A percentile compares a stretch with the other conserved stretches of the same genome.
Evolutionary conservation across 2,797 vertebrate genomes (phyloP).

Genomic region (Sebastes minor): DNA sequence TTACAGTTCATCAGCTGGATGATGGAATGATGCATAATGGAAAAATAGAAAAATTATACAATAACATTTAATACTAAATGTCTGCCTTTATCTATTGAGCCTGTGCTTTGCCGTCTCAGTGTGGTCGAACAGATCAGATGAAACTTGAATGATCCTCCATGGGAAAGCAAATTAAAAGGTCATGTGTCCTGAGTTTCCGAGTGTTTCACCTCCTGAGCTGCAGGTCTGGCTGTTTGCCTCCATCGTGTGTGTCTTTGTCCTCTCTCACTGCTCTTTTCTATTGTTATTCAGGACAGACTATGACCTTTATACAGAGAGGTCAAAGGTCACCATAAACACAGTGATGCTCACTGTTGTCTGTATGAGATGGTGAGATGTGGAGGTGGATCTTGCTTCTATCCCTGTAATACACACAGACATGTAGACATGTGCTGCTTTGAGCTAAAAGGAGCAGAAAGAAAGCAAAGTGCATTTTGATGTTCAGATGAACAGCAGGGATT

Average conservation of each 20-base stretch:
- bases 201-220: neutral
- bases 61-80: neutral
- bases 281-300: neutral
- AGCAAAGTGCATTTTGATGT: slow-evolving; percentile 14
- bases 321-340: neutral
- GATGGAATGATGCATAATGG: neutral
- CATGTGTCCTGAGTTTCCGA: neutral
- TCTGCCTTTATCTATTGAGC: neutral
- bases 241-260: neutral
- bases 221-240: neutral
- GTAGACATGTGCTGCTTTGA: neutral
- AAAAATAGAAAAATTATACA: too few species aligned
- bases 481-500: neutral
- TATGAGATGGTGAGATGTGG: neutral
- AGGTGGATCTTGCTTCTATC: neutral
- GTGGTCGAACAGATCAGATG: neutral
- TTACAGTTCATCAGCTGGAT: neutral
- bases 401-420: neutral
- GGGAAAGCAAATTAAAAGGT: slow-evolving; percentile 21
- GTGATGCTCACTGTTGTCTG: neutral
- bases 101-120: neutral
- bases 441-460: neutral
- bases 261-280: neutral
- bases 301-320: neutral
- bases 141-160: slow-evolving; percentile 1